phyloP scores from a whole-genome alignment of 2,113 vertebrate genomes.

The Apistogramma diplotaenia region DNA sequence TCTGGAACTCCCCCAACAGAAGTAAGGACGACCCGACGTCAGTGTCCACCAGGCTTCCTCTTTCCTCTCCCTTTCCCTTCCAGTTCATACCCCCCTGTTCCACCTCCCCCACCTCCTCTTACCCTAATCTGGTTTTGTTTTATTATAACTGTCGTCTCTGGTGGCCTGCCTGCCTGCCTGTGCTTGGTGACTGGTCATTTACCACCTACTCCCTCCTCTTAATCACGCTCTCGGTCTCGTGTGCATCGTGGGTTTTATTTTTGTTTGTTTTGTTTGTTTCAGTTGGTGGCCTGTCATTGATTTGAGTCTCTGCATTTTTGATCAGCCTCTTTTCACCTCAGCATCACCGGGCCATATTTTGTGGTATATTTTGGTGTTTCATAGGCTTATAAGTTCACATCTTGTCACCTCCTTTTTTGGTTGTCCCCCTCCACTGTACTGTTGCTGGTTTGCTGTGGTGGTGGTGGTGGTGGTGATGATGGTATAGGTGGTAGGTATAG shows the following conservation, averaged over 20 bases:
- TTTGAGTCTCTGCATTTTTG: slow-evolving; percentile 70
- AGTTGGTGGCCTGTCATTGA: slow-evolving; percentile 60
- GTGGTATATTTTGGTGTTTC: slow-evolving; percentile 40
- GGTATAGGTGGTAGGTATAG: slow-evolving; percentile 30
- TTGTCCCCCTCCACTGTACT: slow-evolving; percentile 34
- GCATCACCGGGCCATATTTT: slow-evolving; percentile 60
- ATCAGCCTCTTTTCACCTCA: slow-evolving; percentile 51
- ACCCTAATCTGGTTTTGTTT: slow-evolving; percentile 56
- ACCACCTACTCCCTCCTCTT: slow-evolving; percentile 47
- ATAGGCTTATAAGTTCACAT: slow-evolving; percentile 38
- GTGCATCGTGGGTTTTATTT: slow-evolving; percentile 70
- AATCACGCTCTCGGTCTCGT: slow-evolving; percentile 55
- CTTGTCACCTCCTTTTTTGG: slow-evolving; percentile 36
- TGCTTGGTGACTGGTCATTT: slow-evolving; percentile 77
- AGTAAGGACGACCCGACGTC: slow-evolving; percentile 85
- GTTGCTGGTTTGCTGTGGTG: slow-evolving; percentile 54
- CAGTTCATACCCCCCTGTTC: slow-evolving; percentile 34
- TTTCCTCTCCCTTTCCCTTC: slow-evolving; percentile 12
- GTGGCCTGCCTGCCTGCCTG: slow-evolving; percentile 78
- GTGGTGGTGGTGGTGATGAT: background rate
- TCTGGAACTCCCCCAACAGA: slow-evolving; percentile 99
- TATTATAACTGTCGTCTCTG: slow-evolving; percentile 64
- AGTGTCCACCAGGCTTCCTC: slow-evolving; percentile 60
- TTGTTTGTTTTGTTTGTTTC: slow-evolving; percentile 44
- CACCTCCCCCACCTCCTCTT: background rate